Percentiles rank a stretch among this genome's conserved stretches.
phyloP scores from a whole-genome alignment of 2,888 invertebrate genomes.

The Drosophila macrospina region DNA sequence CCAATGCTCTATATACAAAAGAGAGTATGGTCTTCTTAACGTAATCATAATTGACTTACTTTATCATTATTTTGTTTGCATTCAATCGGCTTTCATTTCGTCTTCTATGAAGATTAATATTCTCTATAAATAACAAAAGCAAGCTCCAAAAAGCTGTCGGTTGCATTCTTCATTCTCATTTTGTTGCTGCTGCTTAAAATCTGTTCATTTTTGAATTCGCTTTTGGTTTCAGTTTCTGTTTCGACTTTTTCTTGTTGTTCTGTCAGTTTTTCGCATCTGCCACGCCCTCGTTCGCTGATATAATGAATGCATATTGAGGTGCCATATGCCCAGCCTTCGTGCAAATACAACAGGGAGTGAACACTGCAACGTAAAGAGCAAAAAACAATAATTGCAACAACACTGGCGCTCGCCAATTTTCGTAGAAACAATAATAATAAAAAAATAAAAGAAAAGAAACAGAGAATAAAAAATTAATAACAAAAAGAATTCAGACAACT shows the following conservation, averaged over 20 bases:
- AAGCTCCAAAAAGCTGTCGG: not conserved
- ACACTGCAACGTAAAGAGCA: conserved; percentile 14
- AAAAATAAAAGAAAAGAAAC: conserved; percentile 3
- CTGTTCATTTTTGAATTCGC: conserved; percentile 21
- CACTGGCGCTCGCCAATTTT: conserved; percentile 30
- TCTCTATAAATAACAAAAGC: not conserved
- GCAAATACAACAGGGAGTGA: conserved; percentile 48
- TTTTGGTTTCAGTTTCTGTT: conserved; percentile 21
- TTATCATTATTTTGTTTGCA: not conserved
- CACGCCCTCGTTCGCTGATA: conserved; percentile 31
- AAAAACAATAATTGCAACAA: conserved; percentile 6
- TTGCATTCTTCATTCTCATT: not conserved
- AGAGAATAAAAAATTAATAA: conserved; percentile 12
- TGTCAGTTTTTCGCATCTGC: conserved; percentile 13
- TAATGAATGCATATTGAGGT: conserved; percentile 70
- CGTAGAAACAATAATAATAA: conserved; percentile 35
- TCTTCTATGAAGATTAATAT: too few relatives aligned
- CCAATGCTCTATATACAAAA: conserved; percentile 19
- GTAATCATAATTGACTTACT: not conserved
- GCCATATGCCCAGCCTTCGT: conserved; percentile 43
- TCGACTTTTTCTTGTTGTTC: conserved; percentile 9
- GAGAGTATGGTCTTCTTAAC: not conserved
- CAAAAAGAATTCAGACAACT: conserved; percentile 20
- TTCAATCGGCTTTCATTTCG: not conserved
- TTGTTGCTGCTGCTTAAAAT: conserved; percentile 7